These are phyloP conservation scores for Syngnathus rostellatus DNA, from an alignment of 2,797 vertebrate species.

Conservation along the genomic window DNA sequence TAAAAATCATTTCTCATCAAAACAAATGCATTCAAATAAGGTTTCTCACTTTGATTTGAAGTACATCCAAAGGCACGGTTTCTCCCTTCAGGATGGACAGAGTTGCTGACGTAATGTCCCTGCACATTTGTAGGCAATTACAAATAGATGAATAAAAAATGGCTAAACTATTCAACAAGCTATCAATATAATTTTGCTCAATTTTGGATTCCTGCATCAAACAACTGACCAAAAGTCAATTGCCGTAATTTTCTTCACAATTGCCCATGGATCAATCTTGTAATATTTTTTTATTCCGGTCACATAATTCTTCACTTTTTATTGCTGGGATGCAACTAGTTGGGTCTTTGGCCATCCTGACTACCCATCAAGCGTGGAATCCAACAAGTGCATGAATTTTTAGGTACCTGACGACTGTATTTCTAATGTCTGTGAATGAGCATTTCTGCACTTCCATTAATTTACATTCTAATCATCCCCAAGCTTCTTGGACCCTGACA, in stretches of 20 bases:
- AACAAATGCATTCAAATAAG: background rate
- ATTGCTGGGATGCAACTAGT: background rate
- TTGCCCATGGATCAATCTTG: background rate
- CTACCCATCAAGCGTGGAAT: no score
- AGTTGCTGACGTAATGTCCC: constrained; percentile 83
- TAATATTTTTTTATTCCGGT: background rate
- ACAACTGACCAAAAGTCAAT: background rate
- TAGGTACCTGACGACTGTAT: background rate
- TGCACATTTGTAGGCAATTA: constrained; percentile 38
- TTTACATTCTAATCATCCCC: no score
- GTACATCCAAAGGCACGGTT: constrained; percentile 86
- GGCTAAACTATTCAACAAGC: background rate
- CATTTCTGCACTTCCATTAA: no score
- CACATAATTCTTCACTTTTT: background rate
- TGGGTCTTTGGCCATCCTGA: no score
- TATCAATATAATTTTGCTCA: background rate
- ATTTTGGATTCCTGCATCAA: background rate
- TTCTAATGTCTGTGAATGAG: no score
- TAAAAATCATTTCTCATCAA: background rate
- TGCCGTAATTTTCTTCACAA: background rate
- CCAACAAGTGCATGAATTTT: background rate
- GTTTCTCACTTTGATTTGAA: constrained; percentile 87
- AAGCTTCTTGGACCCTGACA: no score
- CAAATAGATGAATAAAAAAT: background rate
- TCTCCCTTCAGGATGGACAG: constrained; percentile 91